Evolutionary conservation across 1,140 invertebrate genomes (phyloP).

Genomic region (Drosophila erecta): DNA sequence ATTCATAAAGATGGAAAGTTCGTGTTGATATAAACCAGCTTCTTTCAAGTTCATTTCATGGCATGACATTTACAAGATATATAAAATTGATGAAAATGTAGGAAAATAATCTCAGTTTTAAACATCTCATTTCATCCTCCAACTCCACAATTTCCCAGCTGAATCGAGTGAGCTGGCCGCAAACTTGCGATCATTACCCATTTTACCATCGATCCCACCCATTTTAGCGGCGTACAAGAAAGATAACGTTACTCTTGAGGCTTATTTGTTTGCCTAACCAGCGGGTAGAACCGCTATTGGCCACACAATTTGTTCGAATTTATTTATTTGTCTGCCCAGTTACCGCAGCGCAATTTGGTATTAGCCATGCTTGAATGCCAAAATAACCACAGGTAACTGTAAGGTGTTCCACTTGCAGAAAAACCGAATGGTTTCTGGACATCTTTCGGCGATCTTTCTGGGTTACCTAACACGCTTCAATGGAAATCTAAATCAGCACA

Average conservation of each 20-base stretch:
- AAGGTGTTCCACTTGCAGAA: constrained; percentile 61
- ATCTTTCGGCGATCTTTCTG: constrained; percentile 37
- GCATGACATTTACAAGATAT: too few species aligned
- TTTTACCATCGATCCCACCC: constrained; percentile 15
- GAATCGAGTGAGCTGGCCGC: constrained; percentile 2
- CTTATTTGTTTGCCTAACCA: constrained; percentile 56
- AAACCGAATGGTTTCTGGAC: constrained; percentile 29
- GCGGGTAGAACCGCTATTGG: constrained; percentile 58
- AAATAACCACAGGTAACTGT: constrained; percentile 61
- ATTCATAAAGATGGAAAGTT: constrained; percentile 10
- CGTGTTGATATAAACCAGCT: neutral
- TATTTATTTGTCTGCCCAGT: constrained; percentile 71
- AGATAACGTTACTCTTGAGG: constrained; percentile 23
- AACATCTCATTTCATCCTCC: neutral
- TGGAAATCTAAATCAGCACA: constrained; percentile 53
- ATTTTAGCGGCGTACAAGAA: constrained; percentile 14
- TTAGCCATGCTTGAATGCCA: constrained; percentile 48
- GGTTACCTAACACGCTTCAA: constrained; percentile 50
- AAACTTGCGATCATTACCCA: constrained; percentile 16
- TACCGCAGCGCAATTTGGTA: constrained; percentile 64
- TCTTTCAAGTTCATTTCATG: too few species aligned
- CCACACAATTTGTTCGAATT: constrained; percentile 71
- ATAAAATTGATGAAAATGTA: too few species aligned
- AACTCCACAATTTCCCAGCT: neutral
- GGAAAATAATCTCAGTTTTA: too few species aligned